These are phyloP conservation scores for Pseudonaja textilis DNA, from an alignment of 2,113 vertebrate genomes.

Conservation along the genomic window DNA sequence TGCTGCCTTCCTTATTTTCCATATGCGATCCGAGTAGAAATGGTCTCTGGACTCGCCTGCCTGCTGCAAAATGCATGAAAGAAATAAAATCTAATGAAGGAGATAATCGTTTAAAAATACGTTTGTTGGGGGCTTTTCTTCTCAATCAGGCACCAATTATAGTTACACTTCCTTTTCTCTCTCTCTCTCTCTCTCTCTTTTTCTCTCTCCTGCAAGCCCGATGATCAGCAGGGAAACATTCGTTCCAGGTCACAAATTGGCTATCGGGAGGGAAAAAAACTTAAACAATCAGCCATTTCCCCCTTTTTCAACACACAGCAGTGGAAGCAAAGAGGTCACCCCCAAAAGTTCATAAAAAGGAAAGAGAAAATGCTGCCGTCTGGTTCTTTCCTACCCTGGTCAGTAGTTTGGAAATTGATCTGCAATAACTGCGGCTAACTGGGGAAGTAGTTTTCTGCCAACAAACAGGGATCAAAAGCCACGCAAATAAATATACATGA, in stretches of 20 bases:
- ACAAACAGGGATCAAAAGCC: slow-evolving; percentile 68
- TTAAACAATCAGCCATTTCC: slow-evolving; percentile 24
- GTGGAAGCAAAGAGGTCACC: slow-evolving; percentile 53
- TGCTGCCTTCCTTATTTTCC: not conserved
- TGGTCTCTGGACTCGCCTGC: not conserved
- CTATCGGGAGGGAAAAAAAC: slow-evolving; percentile 48
- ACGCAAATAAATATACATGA: slow-evolving; percentile 78
- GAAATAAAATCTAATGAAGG: slow-evolving; percentile 40
- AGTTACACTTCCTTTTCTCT: not conserved
- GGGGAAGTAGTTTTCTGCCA: slow-evolving; percentile 46
- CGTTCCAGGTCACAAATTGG: slow-evolving; percentile 46
- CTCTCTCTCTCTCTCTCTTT: not conserved
- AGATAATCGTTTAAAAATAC: not conserved
- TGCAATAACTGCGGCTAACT: slow-evolving; percentile 57
- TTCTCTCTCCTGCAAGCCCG: not conserved
- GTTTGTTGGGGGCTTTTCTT: slow-evolving; percentile 5
- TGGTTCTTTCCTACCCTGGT: slow-evolving; percentile 38
- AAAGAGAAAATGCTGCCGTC: slow-evolving; percentile 49
- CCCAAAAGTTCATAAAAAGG: slow-evolving; percentile 35
- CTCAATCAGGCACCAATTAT: slow-evolving; percentile 15
- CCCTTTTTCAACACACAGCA: slow-evolving; percentile 49
- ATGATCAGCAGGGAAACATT: slow-evolving; percentile 34
- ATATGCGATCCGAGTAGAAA: not conserved
- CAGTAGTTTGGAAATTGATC: slow-evolving; percentile 59
- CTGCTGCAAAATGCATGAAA: not conserved